Evolutionary conservation across 2,888 invertebrate genomes (phyloP), one percentile per base, ranked within the genome.

Genomic region (Drosophila greeni): DNA sequence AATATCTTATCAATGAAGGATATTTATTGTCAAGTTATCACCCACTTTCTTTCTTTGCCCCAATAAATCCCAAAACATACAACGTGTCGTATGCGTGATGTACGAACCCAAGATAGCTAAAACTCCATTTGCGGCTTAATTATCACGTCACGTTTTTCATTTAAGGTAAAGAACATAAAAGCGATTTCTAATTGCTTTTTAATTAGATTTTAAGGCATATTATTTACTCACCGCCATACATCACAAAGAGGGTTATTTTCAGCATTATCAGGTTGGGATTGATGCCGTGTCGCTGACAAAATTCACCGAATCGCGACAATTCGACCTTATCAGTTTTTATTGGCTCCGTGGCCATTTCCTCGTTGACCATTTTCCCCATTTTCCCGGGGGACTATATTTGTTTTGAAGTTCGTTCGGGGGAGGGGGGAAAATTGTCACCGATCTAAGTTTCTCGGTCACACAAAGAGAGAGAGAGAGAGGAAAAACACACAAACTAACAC

Each of bases 221-320:
- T n/a, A n/a, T 42, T 33, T 55, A 88, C 90, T 89, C 89, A 93
- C 93, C 92, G 87, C 95, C 95, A 86, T 95, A 95, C 91, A 94
- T 93, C 79, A 95, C 93, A 88, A 95, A 95, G 11, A 95, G 90
- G 33, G 95, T 94, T 80, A 95, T 91, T 91, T 95, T 95, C 82
- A 95, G 89, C 92, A 95, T 94, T 71, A 95, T 90, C 81, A 95
- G 90, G 88, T 94, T 94, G 52, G 93, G 93, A 88, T 95, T 95
- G 76, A 95, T 92, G 67, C 91, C 90, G 74, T 91, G 88, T 80
- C 89, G 89, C 70, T 89, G 89, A 70, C 91, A 88, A 58, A 86
- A 86, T 74, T 87, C 86, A 7, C 86, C 86, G 64, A 86, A 88
- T 59, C 84, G 84, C 52, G 89, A 79, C 42, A 85, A 53, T 61